These are phyloP conservation scores for Hylyphantes graminicola DNA, from an alignment of 1,140 invertebrate species.

Conservation along the genomic window DNA sequence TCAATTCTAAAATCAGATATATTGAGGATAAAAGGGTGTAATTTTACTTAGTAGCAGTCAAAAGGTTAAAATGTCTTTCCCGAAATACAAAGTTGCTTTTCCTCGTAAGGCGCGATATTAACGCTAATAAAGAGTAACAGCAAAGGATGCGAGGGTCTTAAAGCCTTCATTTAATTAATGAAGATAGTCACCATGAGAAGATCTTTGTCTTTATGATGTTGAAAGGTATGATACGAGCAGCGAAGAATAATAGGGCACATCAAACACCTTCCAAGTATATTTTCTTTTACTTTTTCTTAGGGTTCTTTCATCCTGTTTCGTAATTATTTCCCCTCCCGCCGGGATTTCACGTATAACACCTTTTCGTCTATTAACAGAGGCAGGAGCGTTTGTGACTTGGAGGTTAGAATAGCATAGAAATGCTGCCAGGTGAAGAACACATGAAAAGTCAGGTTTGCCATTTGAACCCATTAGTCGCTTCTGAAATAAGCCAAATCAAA, in stretches of 20 bases:
- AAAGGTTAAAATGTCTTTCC: too few species aligned
- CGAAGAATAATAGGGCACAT: constrained; percentile 13
- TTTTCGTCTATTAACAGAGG: too few species aligned
- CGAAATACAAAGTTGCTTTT: too few species aligned
- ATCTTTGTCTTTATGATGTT: constrained; percentile 3
- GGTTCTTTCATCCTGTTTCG: background rate
- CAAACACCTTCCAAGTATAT: background rate
- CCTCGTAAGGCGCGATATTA: background rate
- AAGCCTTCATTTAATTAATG: constrained; percentile 7
- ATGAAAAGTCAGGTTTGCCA: too few species aligned
- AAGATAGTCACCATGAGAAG: background rate
- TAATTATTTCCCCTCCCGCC: constrained; percentile 10
- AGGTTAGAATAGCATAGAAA: too few species aligned
- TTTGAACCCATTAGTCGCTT: too few species aligned
- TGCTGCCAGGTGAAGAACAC: too few species aligned
- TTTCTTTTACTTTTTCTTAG: background rate
- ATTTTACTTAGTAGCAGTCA: too few species aligned
- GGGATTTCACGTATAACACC: background rate
- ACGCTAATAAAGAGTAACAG: constrained; percentile 5
- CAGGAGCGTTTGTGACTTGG: too few species aligned
- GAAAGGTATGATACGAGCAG: background rate
- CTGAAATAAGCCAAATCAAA: too few species aligned
- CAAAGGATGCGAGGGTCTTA: background rate
- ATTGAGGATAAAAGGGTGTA: too few species aligned
- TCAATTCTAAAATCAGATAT: too few species aligned